Conservation (phyloP, 2,888 invertebrate species). For the Hypercompe scribonia region DNA sequence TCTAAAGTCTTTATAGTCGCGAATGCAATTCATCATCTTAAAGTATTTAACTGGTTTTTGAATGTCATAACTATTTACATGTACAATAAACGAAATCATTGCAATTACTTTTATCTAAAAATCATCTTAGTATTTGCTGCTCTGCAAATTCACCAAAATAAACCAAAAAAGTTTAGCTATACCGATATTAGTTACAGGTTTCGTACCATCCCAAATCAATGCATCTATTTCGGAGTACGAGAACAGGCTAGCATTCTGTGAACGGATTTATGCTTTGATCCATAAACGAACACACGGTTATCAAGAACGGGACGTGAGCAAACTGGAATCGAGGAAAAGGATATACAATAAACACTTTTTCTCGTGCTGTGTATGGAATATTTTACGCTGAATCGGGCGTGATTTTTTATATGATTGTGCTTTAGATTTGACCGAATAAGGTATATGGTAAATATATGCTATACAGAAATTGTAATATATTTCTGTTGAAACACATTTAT, state of each 20-base stretch:
- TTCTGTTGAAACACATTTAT: background rate
- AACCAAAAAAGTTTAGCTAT: slow-evolving; percentile 58
- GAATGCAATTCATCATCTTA: no score
- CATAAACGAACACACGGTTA: slow-evolving; percentile 63
- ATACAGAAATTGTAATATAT: slow-evolving; percentile 27
- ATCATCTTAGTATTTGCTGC: background rate
- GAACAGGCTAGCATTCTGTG: slow-evolving; percentile 65
- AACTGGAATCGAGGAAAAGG: slow-evolving; percentile 43
- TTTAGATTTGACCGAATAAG: background rate
- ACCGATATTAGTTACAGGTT: slow-evolving; percentile 70
- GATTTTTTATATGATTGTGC: slow-evolving; percentile 16
- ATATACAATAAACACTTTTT: slow-evolving; percentile 53
- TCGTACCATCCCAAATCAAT: slow-evolving; percentile 72
- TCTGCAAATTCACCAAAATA: slow-evolving; percentile 45
- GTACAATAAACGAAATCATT: no score
- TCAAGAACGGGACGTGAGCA: slow-evolving; percentile 48
- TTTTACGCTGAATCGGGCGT: slow-evolving; percentile 17
- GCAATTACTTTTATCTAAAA: background rate
- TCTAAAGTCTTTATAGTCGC: no score
- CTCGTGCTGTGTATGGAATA: slow-evolving; percentile 40
- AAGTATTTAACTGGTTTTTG: no score
- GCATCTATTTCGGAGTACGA: slow-evolving; percentile 67
- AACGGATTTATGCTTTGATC: slow-evolving; percentile 77
- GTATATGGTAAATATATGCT: slow-evolving; percentile 1
- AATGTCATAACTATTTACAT: no score